phyloP scores from a whole-genome alignment of 1,140 invertebrate genomes.

The Leptinotarsa texana region DNA sequence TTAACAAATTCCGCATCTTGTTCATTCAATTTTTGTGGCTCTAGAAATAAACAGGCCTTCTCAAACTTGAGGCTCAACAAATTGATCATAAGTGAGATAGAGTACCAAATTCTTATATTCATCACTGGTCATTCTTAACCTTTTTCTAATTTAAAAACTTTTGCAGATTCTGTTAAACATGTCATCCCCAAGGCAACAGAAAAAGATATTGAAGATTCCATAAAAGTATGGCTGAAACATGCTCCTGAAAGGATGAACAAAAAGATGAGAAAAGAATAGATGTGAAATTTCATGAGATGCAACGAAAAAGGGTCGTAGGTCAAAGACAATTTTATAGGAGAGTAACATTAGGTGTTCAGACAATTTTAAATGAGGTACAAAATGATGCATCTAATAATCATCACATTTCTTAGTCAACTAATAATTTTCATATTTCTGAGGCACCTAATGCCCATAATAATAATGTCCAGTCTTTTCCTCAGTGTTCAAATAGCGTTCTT shows the following conservation, averaged over 20 bases:
- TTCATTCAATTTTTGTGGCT: constrained; percentile 5
- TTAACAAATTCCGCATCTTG: constrained; percentile 1
- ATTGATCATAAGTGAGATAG: neutral
- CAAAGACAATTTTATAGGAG: constrained; percentile 10
- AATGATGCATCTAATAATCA: constrained; percentile 11
- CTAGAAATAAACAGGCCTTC: neutral
- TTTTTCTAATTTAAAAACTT: neutral
- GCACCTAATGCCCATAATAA: neutral
- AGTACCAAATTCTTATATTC: neutral
- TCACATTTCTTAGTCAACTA: too few relatives aligned
- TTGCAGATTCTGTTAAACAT: neutral
- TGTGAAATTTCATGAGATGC: neutral
- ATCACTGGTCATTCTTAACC: neutral
- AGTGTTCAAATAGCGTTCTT: neutral
- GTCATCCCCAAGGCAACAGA: neutral
- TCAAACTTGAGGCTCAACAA: neutral
- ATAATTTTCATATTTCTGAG: neutral
- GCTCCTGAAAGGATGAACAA: constrained; percentile 1
- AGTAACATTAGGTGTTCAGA: neutral
- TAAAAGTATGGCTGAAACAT: constrained; percentile 16
- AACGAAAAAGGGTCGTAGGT: constrained; percentile 12
- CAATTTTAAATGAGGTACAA: constrained; percentile 9
- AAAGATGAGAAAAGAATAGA: neutral
- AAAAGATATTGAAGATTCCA: constrained; percentile 11
- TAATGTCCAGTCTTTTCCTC: too few relatives aligned